These are phyloP conservation scores for Dreissena polymorpha DNA, from an alignment of 1,140 invertebrate species.

Conservation along the genomic window DNA sequence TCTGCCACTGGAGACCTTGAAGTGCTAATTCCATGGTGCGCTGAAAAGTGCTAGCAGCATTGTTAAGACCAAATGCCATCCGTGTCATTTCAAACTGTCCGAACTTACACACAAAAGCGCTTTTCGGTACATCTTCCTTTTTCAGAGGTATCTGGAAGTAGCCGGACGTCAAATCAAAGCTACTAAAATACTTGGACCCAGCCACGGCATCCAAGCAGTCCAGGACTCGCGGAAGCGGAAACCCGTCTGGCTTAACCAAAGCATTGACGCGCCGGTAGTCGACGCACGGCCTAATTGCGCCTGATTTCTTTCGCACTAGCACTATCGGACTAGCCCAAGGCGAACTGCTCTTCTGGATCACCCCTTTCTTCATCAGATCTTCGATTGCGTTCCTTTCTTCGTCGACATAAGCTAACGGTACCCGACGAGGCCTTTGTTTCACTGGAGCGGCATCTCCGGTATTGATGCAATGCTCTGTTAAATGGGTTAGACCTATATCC, in stretches of 20 bases:
- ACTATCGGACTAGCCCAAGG: slow-evolving; percentile 27
- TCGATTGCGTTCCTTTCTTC: too few species aligned
- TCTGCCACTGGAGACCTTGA: slow-evolving; percentile 45
- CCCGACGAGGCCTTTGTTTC: too few species aligned
- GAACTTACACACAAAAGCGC: slow-evolving; percentile 59
- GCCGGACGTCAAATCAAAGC: slow-evolving; percentile 44
- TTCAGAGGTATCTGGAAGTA: slow-evolving; percentile 76
- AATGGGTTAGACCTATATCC: too few species aligned
- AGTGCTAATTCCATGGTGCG: slow-evolving; percentile 45
- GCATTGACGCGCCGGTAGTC: slow-evolving; percentile 26
- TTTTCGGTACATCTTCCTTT: slow-evolving; percentile 70
- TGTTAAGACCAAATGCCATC: slow-evolving; percentile 10
- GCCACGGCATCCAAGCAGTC: slow-evolving; percentile 37
- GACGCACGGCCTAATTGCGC: slow-evolving; percentile 19
- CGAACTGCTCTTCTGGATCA: too few species aligned
- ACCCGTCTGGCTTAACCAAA: slow-evolving; percentile 19
- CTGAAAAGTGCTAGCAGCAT: slow-evolving; percentile 28
- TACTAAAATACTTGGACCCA: slow-evolving; percentile 12
- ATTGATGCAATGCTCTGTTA: too few species aligned
- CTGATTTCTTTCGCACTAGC: slow-evolving; percentile 31
- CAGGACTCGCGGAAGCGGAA: slow-evolving; percentile 17
- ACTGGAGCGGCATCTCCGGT: too few species aligned
- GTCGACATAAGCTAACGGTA: too few species aligned
- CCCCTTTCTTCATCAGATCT: too few species aligned
- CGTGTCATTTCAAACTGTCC: slow-evolving; percentile 23